phyloP scores from a whole-genome alignment of 2,797 vertebrate species.

The Diplodus sargus region DNA sequence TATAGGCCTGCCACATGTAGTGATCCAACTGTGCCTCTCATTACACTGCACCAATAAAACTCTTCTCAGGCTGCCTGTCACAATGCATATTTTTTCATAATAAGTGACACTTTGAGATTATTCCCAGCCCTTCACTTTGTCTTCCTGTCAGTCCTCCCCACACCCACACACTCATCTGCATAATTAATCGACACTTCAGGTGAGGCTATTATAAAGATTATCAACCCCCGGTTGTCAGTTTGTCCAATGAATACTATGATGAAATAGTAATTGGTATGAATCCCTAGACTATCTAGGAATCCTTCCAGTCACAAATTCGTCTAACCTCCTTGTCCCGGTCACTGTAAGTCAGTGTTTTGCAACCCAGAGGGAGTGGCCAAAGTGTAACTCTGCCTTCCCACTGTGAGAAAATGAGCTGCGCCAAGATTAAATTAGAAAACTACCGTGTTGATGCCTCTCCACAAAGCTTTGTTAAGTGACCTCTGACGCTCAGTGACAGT shows the following conservation, averaged over 20 bases:
- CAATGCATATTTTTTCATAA: neutral
- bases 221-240: neutral
- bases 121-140: conserved; percentile 34
- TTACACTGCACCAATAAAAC: conserved; percentile 12
- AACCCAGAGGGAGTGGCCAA: conserved; percentile 4
- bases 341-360: conserved; percentile 31
- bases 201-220: conserved; percentile 19
- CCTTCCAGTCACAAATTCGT: neutral
- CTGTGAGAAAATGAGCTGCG: conserved; percentile 32
- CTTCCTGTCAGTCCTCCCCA: conserved; percentile 9
- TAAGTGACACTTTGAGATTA: conserved; percentile 24
- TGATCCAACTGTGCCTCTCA: conserved; percentile 24
- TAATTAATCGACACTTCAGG: conserved; percentile 39
- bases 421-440: conserved; percentile 62
- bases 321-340: neutral
- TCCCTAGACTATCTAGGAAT: conserved; percentile 16
- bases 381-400: conserved; percentile 5
- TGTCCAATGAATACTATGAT: neutral
- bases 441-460: conserved; percentile 31
- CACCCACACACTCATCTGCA: conserved; percentile 33
- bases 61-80: conserved; percentile 25
- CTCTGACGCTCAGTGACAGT: conserved; percentile 59
- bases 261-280: neutral
- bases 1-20: conserved; percentile 20
- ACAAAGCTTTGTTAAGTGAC: conserved; percentile 68